Evolutionary conservation across 2,888 invertebrate species (phyloP), one percentile per base, ranked within the genome.

Genomic region (Dryobota labecula): DNA sequence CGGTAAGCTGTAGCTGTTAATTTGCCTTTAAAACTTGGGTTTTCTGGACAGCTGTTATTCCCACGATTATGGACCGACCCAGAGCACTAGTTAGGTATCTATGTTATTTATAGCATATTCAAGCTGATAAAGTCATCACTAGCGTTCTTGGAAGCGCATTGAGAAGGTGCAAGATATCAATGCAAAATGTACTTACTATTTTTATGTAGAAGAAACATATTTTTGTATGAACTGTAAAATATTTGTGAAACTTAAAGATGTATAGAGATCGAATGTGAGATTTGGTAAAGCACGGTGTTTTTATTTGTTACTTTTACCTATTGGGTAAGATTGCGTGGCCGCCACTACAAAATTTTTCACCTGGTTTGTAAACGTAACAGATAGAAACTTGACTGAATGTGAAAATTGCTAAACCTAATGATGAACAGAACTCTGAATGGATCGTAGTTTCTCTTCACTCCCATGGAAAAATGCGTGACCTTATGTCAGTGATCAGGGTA

Each of bases 81-180:
- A 87, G 89, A 83, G 81, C 83, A 82, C 80, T 84, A 86, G 79
- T 84, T 87, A 89, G 88, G 90, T 90, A 75, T 87, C 86, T 85
- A 88, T 85, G 89, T 90, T 93, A 93, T 93, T 92, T 92, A 93
- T 94, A 95, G 94, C 92, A 91, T 92, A 93, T 92, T 92, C 91
- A 88, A 89, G 89, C 87, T 89, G 94, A 94, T 94, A 93, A 92
- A 90, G 88, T 82, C 85, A 86, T 85, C 84, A 84, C 83, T 84
- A 83, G 81, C 82, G 86, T 79, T 85, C 76, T 81, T 75, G 83
- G 79, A 74, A 74, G 73, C 74, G 79, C 82, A 86, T 83, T 84
- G 85, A 89, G 86, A 90, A 90, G 89, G 90, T 91, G 90, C 88
- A 89, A 80, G 84, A 81, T 80, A 78, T 71, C 47, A 70, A 58